These are phyloP conservation scores for Morelia viridis DNA, from an alignment of 2,797 vertebrate genomes.

Conservation along the genomic window DNA sequence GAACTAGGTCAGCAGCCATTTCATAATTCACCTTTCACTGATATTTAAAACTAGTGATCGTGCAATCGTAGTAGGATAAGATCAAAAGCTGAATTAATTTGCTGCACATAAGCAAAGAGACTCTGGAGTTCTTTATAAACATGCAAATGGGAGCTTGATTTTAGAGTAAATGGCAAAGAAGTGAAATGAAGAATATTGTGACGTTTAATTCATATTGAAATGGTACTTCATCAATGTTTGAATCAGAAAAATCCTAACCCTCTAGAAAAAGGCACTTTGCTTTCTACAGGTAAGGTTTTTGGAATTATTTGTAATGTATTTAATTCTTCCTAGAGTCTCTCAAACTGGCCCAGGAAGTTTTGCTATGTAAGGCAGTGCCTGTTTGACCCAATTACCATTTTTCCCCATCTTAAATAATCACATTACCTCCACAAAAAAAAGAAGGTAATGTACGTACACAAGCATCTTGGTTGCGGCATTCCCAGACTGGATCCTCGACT, in stretches of 20 bases:
- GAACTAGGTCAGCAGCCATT: conserved; percentile 30
- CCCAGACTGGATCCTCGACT: not conserved
- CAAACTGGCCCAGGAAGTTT: not conserved
- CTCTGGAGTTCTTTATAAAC: conserved; percentile 29
- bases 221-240: conserved; percentile 47
- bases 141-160: conserved; percentile 44
- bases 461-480: not conserved
- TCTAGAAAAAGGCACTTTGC: conserved; percentile 54
- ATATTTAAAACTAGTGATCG: conserved; percentile 30
- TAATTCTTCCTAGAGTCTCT: conserved; percentile 38
- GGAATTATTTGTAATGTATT: conserved; percentile 64
- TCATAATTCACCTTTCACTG: conserved; percentile 39
- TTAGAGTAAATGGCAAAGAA: conserved; percentile 43
- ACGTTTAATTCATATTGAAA: conserved; percentile 62
- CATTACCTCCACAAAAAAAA: not conserved
- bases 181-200: conserved; percentile 57
- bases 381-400: not conserved
- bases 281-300: conserved; percentile 60
- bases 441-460: too few relatives aligned
- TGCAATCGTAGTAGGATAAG: conserved; percentile 21
- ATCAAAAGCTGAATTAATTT: not conserved
- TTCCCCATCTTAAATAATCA: not conserved
- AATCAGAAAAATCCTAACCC: conserved; percentile 59
- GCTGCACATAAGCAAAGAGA: conserved; percentile 38
- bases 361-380: not conserved